These are phyloP conservation scores for Amphiduros pacificus DNA, from an alignment of 2,888 invertebrate genomes.

Conservation along the genomic window DNA sequence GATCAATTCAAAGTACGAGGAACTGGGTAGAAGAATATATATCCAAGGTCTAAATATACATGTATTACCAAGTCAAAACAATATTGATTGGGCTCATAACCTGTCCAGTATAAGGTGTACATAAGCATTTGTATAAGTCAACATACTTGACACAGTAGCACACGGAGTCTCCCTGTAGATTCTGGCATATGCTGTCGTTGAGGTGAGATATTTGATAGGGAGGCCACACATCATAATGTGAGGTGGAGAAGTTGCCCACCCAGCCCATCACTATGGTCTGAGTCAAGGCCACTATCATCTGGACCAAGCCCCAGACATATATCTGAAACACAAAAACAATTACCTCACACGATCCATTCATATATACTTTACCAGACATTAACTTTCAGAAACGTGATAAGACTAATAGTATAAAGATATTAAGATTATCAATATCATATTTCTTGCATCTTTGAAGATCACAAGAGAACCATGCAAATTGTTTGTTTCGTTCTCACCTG, in stretches of 20 bases:
- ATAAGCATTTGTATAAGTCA: too few relatives aligned
- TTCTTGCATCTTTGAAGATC: too few relatives aligned
- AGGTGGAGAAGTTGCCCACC: conserved; percentile 18
- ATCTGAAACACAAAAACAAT: conserved; percentile 1
- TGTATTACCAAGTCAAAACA: too few relatives aligned
- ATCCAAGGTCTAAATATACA: too few relatives aligned
- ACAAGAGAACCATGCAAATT: too few relatives aligned
- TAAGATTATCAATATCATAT: too few relatives aligned
- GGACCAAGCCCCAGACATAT: conserved; percentile 12
- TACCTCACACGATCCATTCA: not conserved
- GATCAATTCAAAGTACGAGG: too few relatives aligned
- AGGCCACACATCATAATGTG: conserved; percentile 22
- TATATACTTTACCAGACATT: not conserved
- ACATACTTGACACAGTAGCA: conserved; percentile 23
- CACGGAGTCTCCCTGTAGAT: not conserved
- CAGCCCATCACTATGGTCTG: conserved; percentile 22
- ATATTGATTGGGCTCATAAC: too few relatives aligned
- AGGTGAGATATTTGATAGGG: too few relatives aligned
- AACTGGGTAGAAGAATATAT: too few relatives aligned
- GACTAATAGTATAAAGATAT: too few relatives aligned
- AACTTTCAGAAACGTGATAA: not conserved
- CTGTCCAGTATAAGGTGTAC: too few relatives aligned
- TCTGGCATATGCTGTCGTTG: not conserved
- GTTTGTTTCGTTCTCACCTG: not conserved
- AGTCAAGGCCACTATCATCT: conserved; percentile 3